A percentile compares a stretch with the other conserved stretches of the same genome.
Conservation (phyloP, 2,113 vertebrate genomes). For the Mus spicilegus region DNA sequence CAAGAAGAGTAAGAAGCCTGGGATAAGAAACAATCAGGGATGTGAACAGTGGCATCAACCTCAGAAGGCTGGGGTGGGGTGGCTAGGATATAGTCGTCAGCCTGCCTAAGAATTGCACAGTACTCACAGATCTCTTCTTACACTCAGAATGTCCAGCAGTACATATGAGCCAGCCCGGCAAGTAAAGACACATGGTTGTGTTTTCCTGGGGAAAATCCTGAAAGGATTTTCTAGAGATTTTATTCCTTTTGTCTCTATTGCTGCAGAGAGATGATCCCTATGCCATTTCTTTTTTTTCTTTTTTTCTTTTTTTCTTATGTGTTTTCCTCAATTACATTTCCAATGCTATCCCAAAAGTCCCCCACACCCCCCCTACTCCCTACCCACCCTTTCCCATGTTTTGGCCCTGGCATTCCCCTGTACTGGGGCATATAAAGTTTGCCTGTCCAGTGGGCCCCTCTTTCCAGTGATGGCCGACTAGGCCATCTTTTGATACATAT, state of each 20-base stretch:
- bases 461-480: no score
- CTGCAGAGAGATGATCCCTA: no score
- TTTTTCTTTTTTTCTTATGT: no score
- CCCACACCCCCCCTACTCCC: no score
- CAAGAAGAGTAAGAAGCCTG: neutral
- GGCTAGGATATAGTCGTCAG: neutral
- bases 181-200: neutral
- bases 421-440: no score
- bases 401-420: no score
- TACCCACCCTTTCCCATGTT: no score
- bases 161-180: rapidly evolving
- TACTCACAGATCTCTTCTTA: neutral
- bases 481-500: no score
- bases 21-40: neutral
- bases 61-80: rapidly evolving
- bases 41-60: rapidly evolving
- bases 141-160: neutral
- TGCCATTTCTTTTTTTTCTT: neutral
- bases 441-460: no score
- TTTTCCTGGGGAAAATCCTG: neutral
- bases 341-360: no score
- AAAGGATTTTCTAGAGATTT: neutral
- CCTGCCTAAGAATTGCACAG: neutral
- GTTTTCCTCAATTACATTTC: no score
- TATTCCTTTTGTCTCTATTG: neutral